Evolutionary conservation across 2,888 invertebrate species (phyloP).

Genomic region (Cephonodes hylas): DNA sequence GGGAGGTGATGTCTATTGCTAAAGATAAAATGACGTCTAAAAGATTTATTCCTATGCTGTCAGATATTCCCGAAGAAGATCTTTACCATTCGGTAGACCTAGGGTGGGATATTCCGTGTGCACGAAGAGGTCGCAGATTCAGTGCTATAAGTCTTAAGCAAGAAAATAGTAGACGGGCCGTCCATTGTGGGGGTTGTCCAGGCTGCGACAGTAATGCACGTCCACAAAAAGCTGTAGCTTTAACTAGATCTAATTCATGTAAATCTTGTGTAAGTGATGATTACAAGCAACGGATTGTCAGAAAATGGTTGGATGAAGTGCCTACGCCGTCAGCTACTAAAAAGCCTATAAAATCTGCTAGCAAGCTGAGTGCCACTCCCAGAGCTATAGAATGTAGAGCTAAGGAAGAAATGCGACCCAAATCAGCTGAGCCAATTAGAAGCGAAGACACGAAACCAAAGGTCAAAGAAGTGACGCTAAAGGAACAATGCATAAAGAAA

Average conservation of each 20-base stretch:
- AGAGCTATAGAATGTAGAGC: slow-evolving; percentile 54
- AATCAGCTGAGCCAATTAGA: slow-evolving; percentile 34
- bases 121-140: slow-evolving; percentile 75
- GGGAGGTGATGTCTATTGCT: slow-evolving; percentile 93
- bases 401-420: slow-evolving; percentile 37
- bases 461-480: slow-evolving; percentile 8
- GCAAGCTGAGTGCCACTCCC: slow-evolving; percentile 71
- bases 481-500: slow-evolving; percentile 9
- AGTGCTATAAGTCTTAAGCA: slow-evolving; percentile 83
- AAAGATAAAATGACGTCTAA: slow-evolving; percentile 93
- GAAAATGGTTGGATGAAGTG: slow-evolving; percentile 89
- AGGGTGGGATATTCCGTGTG: slow-evolving; percentile 73
- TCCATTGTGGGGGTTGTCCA: slow-evolving; percentile 84
- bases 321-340: slow-evolving; percentile 60
- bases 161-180: slow-evolving; percentile 81
- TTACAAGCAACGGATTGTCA: slow-evolving; percentile 87
- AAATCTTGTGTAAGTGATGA: slow-evolving; percentile 82
- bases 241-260: slow-evolving; percentile 76
- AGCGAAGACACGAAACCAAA: slow-evolving; percentile 27
- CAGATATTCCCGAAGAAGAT: slow-evolving; percentile 91
- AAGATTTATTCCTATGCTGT: slow-evolving; percentile 88
- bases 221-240: slow-evolving; percentile 49
- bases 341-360: slow-evolving; percentile 57
- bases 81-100: slow-evolving; percentile 71
- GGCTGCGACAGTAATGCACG: slow-evolving; percentile 79